phyloP scores from a whole-genome alignment of 2,888 invertebrate species.

The Agriopis leucophaearia region DNA sequence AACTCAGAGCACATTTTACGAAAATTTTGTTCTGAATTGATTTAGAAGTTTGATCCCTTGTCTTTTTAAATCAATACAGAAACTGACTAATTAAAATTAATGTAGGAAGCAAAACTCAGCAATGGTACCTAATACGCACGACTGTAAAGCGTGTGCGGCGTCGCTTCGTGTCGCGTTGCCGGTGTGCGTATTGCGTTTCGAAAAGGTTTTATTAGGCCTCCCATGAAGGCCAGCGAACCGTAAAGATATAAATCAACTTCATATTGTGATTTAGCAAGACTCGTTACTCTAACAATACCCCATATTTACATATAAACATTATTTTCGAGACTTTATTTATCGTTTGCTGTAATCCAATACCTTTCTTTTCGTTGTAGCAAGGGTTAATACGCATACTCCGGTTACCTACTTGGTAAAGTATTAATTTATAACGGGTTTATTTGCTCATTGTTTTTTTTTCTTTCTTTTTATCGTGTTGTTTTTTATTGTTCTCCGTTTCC shows the following conservation, averaged over 20 bases:
- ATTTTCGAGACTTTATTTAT: slow-evolving; percentile 74
- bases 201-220: slow-evolving; percentile 78
- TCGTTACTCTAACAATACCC: slow-evolving; percentile 88
- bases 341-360: slow-evolving; percentile 71
- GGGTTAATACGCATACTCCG: slow-evolving; percentile 59
- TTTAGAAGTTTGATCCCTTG: too few species aligned
- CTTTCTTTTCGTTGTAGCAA: slow-evolving; percentile 60
- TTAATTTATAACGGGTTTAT: slow-evolving; percentile 70
- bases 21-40: too few species aligned
- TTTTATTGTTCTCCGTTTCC: slow-evolving; percentile 53
- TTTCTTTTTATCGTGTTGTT: slow-evolving; percentile 46
- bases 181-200: slow-evolving; percentile 47
- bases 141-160: slow-evolving; percentile 11
- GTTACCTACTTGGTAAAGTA: slow-evolving; percentile 64
- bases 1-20: too few species aligned
- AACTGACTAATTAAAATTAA: slow-evolving; percentile 52
- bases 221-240: slow-evolving; percentile 83
- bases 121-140: neutral
- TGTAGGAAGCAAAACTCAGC: slow-evolving; percentile 20
- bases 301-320: slow-evolving; percentile 86
- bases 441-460: slow-evolving; percentile 41
- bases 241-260: slow-evolving; percentile 86
- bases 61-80: neutral
- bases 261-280: slow-evolving; percentile 88
- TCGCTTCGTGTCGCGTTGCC: slow-evolving; percentile 11